Evolutionary conservation across 2,888 invertebrate species (phyloP), one percentile per base, ranked within the genome.

Genomic region (Amiota mariae): DNA sequence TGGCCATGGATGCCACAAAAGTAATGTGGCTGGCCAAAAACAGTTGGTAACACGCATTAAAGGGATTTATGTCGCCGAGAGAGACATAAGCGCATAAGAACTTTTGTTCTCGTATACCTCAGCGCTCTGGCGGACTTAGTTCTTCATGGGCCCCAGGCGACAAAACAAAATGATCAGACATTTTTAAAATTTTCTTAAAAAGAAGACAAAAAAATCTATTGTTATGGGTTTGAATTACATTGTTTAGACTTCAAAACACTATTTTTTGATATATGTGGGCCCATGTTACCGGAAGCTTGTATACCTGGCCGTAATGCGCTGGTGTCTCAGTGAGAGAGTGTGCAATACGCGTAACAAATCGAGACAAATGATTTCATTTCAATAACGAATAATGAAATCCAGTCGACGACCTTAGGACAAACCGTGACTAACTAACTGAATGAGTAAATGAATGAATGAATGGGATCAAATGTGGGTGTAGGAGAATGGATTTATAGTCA

Each of bases 381-480:
- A 63, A 63, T 8, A 51, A 48, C 11, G 36, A 12, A 36, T 36
- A 63, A 36, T 8, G 13, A 13, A 12, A 36, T 36, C 36, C 36
- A 36, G 36, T 36, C 36, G 36, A 36, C 36, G 54, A 68, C 20
- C 12, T 54, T 54, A 54, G 36, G 67, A 68, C 51, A 68, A 24
- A 54, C 67, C 51, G 24, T 68, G 11, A 70, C 57, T 57, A 72
- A 51, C 47, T 72, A 72, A 72, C 57, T 66, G 66, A 36, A 36
- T 36, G 36, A 36, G 8, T 24, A 24, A 24, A 24, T 24, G 24
- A 24, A 24, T 36, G 8, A 24, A 36, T 36, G 36, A 36, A 36
- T 36, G 8, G 8, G 36, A 36, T 36, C 6, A 36, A 36, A 36
- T 36, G 36, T 6, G 8, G 8, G 0, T 36, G 36, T 36, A 6